Base-by-base conservation (phyloP, 1,140 invertebrate genomes). In the Megalopta genalis region DNA sequence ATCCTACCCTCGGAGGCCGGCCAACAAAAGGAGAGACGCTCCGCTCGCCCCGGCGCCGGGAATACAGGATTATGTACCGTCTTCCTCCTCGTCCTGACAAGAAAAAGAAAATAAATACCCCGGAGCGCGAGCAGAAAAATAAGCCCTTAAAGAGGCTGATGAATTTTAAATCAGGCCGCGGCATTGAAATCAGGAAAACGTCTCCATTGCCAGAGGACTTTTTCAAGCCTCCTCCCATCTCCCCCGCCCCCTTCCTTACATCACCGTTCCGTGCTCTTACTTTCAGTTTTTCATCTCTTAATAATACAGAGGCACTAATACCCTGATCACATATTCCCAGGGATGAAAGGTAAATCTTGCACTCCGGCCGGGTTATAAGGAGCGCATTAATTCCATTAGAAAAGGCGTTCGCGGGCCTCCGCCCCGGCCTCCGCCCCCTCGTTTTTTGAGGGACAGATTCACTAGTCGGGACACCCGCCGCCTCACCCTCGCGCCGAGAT, bases 91-190 rank as follows among this genome's bases (percentile, higher is more conserved):
- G 59, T 81, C 77, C 63, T 14, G 57, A 63, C 16, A 16, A 37
- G 23, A 72, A 83, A 80, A 70, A 92, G 4, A 32, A 32, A 92
- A 93, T 91, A 92, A 92, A 92, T 92, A 92, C 87, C 91, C 90
- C 69, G 80, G 87, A 91, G 92, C 91, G 86, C 81, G 84, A 90
- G 91, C 88, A 90, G 88, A 91, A 91, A 92, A 91, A 92, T 92
- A 92, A 92, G 91, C 91, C 91, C 89, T 91, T 92, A 91, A 92
- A 92, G 90, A 92, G 91, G 84, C 90, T 92, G 91, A 93, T 93
- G 91, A 93, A 93, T 93, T 93, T 93, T 93, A 93, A 93, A 93
- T 93, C 90, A 91, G 91, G 64, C 84, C 78, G 16, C 81, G n/a
- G 89, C 90, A 93, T 92, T 92, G 89, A 92, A 91, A 91, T 91